Base-by-base conservation (phyloP, 1,140 invertebrate species). In the Hetaerina americana region DNA sequence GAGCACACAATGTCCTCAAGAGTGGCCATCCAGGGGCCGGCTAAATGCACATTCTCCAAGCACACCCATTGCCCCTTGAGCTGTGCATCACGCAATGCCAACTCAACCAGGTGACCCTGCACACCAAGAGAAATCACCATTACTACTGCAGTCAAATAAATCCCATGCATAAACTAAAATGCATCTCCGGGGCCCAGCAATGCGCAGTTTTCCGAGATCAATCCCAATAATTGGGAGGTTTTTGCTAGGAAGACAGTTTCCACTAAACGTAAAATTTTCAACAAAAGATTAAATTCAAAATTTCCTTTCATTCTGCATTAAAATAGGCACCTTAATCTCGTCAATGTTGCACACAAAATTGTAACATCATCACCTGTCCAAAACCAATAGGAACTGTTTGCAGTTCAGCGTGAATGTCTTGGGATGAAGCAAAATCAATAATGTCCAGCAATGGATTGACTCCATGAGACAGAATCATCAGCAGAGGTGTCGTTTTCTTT, bases 11-110 rank as follows among this genome's bases (percentile, higher is more conserved):
- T 81, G 76, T 90, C 89, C 80, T 95, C 92, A 26, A 95, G 80
- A 25, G 85, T 87, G 0, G 89, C 88, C 94, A 98, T 96, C 88
- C 94, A 98, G 76, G 92, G 94, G 73, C 93, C 92, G 0, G 95
- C 95, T 73, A 98, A 82, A 80, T 98, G 96, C 80, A 95, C 98
- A 81, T 98, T 98, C 82, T 98, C 95, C n/a, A 98, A 81, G 26
- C 96, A 87, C 0, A 98, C 91, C 96, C 96, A 98, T 70, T 88
- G 88, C 26, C 94, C 94, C 69, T 85, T 86, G 75, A 89, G 89
- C 0, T 90, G 83, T 0, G 91, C 95, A 74, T 93, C 89, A 69
- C 94, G 89, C 66, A 98, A 94, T 82, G 96, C 84, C 80, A 88
- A 88, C 70, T 95, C 86, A 12, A 95, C 95, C 75, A 96, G 93